These are phyloP conservation scores for Ischnus inquisitorius DNA, from an alignment of 2,888 invertebrate genomes.

Conservation along the genomic window DNA sequence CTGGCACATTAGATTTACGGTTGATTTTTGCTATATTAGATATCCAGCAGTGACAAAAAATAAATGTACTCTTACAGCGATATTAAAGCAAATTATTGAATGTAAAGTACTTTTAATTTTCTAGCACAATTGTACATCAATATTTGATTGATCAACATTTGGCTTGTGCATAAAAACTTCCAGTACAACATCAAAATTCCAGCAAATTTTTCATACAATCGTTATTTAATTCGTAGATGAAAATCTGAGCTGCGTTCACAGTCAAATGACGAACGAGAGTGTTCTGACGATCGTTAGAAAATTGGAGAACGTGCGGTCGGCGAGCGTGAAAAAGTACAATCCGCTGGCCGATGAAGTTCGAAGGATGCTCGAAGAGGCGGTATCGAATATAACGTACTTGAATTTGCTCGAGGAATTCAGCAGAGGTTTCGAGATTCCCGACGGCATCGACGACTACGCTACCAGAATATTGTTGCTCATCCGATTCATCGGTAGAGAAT, in stretches of 20 bases:
- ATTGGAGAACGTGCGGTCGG: slow-evolving; percentile 79
- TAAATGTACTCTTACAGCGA: too few relatives aligned
- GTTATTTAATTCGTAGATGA: slow-evolving; percentile 78
- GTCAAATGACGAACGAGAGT: slow-evolving; percentile 80
- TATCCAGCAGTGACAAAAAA: too few relatives aligned
- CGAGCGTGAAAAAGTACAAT: slow-evolving; percentile 79
- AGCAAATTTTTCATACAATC: slow-evolving; percentile 17
- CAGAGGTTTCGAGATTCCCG: slow-evolving; percentile 84
- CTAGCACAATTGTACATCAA: too few relatives aligned
- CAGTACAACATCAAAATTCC: background rate
- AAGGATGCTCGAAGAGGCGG: slow-evolving; percentile 84
- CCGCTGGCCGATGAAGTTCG: slow-evolving; percentile 75
- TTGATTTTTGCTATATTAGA: too few relatives aligned
- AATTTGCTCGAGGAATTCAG: slow-evolving; percentile 86
- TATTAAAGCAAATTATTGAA: too few relatives aligned
- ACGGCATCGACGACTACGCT: slow-evolving; percentile 85
- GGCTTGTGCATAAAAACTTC: background rate
- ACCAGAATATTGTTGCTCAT: slow-evolving; percentile 86
- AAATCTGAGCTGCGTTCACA: slow-evolving; percentile 80
- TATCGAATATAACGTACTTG: slow-evolving; percentile 87
- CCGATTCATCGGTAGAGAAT: slow-evolving; percentile 87
- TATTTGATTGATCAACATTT: too few relatives aligned
- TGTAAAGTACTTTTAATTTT: too few relatives aligned
- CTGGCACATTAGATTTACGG: too few relatives aligned
- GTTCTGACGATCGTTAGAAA: slow-evolving; percentile 78